phyloP scores from a whole-genome alignment of 2,888 invertebrate genomes.

The Myopa tessellatipennis region DNA sequence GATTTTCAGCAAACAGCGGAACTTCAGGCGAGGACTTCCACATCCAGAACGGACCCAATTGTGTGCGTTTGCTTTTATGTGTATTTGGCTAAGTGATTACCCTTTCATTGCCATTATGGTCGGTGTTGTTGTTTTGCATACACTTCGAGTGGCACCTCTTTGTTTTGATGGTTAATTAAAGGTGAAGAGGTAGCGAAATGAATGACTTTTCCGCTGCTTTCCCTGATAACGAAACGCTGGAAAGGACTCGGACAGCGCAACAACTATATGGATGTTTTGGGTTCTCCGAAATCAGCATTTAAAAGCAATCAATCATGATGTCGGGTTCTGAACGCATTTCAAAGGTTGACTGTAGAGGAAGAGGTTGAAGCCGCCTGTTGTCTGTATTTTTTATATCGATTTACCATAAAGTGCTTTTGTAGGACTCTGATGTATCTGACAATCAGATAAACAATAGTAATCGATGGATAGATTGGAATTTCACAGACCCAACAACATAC shows the following conservation, averaged over 20 bases:
- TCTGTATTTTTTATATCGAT: too few species aligned
- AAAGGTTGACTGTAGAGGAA: too few species aligned
- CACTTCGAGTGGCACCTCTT: neutral
- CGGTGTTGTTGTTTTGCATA: slow-evolving; percentile 17
- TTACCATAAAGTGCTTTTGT: too few species aligned
- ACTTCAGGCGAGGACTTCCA: neutral
- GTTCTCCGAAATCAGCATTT: too few species aligned
- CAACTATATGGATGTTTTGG: neutral
- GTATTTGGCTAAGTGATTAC: slow-evolving; percentile 10
- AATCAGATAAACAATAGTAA: too few species aligned
- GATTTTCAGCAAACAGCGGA: slow-evolving; percentile 5
- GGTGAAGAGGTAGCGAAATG: slow-evolving; percentile 7
- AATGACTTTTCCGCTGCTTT: neutral
- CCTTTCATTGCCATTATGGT: slow-evolving; percentile 16
- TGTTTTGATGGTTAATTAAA: slow-evolving; percentile 2
- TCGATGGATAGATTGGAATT: too few species aligned
- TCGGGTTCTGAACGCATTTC: neutral
- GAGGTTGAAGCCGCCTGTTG: neutral
- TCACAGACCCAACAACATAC: too few species aligned
- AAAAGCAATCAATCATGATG: neutral
- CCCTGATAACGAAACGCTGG: neutral
- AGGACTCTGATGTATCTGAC: too few species aligned
- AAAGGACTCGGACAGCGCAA: neutral
- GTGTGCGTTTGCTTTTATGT: neutral
- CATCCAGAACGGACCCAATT: neutral